Percentiles rank a stretch among this genome's conserved stretches.
phyloP scores from a whole-genome alignment of 1,140 invertebrate species.

The Bombus affinis region DNA sequence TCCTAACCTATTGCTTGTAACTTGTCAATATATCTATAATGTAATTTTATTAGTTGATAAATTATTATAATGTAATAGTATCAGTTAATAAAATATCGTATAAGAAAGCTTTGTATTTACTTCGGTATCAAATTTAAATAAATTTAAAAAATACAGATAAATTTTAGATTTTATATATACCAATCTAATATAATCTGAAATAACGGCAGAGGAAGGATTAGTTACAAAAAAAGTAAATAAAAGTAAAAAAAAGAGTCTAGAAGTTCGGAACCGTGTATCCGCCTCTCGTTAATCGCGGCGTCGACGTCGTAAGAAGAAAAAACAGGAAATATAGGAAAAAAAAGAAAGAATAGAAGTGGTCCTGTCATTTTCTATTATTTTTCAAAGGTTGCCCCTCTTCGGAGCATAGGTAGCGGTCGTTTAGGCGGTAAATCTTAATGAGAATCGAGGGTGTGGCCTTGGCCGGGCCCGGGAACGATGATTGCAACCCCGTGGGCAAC shows the following conservation, averaged over 20 bases:
- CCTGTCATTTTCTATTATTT: constrained; percentile 63
- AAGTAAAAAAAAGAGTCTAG: not conserved
- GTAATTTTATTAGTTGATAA: no score
- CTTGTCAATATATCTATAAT: no score
- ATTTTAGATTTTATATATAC: not conserved
- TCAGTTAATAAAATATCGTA: no score
- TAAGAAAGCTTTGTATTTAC: no score
- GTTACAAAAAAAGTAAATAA: not conserved
- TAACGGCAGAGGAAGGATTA: not conserved
- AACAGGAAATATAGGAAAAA: not conserved
- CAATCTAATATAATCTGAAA: not conserved
- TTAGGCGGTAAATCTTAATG: constrained; percentile 69
- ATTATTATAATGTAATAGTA: no score
- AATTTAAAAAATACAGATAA: no score
- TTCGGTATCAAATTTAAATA: no score
- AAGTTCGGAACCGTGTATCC: not conserved
- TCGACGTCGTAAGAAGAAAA: constrained; percentile 35
- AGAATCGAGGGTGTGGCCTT: constrained; percentile 69
- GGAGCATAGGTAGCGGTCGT: constrained; percentile 60
- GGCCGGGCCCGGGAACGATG: constrained; percentile 52
- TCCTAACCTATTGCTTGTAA: no score
- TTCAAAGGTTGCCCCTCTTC: constrained; percentile 40
- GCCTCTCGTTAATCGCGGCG: constrained; percentile 18
- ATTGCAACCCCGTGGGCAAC: constrained; percentile 55
- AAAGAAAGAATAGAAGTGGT: constrained; percentile 38